These are phyloP conservation scores for Nephrocerus scutellatus DNA, from an alignment of 2,888 invertebrate genomes.

Conservation along the genomic window DNA sequence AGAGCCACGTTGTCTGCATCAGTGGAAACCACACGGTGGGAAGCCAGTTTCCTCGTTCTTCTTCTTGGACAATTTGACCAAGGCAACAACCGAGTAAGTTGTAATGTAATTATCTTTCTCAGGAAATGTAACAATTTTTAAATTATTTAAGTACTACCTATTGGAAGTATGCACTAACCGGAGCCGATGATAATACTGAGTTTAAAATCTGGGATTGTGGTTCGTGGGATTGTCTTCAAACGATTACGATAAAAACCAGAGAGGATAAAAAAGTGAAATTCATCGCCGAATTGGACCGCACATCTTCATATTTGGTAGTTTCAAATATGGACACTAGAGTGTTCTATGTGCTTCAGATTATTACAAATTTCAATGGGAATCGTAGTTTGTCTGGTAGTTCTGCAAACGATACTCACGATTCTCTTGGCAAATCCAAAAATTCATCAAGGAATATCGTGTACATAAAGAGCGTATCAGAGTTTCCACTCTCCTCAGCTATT, in stretches of 20 bases:
- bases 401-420: slow-evolving; percentile 7
- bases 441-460: slow-evolving; percentile 49
- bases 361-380: slow-evolving; percentile 52
- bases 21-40: slow-evolving; percentile 89
- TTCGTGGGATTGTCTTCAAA: slow-evolving; percentile 90
- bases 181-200: slow-evolving; percentile 81
- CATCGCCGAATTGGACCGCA: slow-evolving; percentile 70
- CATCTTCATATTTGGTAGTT: slow-evolving; percentile 77
- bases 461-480: slow-evolving; percentile 74
- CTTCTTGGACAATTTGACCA: slow-evolving; percentile 87
- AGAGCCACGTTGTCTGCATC: slow-evolving; percentile 76
- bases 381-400: slow-evolving; percentile 1
- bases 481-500: slow-evolving; percentile 78
- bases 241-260: slow-evolving; percentile 58
- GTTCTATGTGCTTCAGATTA: slow-evolving; percentile 72
- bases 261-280: slow-evolving; percentile 31
- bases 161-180: slow-evolving; percentile 94
- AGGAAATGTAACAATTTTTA: not conserved
- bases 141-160: slow-evolving; percentile 58
- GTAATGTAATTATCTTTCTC: not conserved
- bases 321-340: slow-evolving; percentile 81
- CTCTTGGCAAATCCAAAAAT: slow-evolving; percentile 16
- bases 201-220: slow-evolving; percentile 93
- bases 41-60: slow-evolving; percentile 81
- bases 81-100: slow-evolving; percentile 68